Base-by-base conservation (phyloP, 2,113 vertebrate genomes). In the Periophthalmodon schlosseri region DNA sequence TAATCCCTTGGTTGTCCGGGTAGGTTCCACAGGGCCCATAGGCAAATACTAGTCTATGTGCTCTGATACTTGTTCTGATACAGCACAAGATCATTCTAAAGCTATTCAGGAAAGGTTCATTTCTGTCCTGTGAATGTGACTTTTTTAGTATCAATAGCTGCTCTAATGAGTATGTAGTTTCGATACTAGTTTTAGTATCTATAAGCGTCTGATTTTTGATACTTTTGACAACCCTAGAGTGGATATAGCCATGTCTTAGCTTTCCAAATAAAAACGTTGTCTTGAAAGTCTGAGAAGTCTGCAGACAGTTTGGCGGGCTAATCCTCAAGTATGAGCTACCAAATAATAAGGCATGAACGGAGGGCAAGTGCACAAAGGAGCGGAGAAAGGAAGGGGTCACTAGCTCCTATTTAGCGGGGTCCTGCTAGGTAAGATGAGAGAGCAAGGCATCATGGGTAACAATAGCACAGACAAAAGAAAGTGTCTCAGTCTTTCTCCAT, bases 391-490 rank as follows among this genome's bases (percentile, higher is more conserved):
- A 68, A 63, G 72, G 74, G 90, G 88, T 89, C 72, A 66, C 83
- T 44, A 77, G 72, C 69, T 83, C 75, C 9, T 76, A 44, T 86
- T 88, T 71, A 84, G 75, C 73, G 81, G 85, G 78, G 87, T 86
- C 79, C 10, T 63, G 72, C 78, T 81, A 90, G 82, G 86, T 89
- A 69, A 84, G 79, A 75, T 21, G 82, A 91, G 82, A 57, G 80
- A 87, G 84, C 78, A 85, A 84, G 70, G 82, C 20, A 54, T 20
- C 20, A 5, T 18, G 52, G 52, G 18, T 16, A 79, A 89, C 87
- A 90, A 91, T 91, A 87, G 80, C 67, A 77, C 83, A 86, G 74
- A 91, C 88, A 91, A 90, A 90, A 75, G 66, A 78, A 56, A 61
- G 75, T 73, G 77, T 84, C 82, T 10, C 36, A 73, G 75, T 74